Conservation (phyloP, 2,113 vertebrate genomes). For the Procavia capensis region DNA sequence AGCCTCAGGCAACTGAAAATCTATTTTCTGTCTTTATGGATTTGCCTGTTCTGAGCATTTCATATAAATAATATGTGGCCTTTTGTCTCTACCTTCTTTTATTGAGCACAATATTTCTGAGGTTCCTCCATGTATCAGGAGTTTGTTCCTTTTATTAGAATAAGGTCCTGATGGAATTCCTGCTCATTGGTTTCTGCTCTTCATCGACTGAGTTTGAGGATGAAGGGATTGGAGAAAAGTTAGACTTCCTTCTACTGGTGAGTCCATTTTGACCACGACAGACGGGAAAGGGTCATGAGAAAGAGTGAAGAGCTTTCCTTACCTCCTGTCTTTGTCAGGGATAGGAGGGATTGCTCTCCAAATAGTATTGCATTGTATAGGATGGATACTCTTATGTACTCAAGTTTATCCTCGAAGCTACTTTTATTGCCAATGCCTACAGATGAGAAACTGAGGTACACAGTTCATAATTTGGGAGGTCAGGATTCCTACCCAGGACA, state of each 20-base stretch:
- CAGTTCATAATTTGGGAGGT: neutral
- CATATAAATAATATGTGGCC: neutral
- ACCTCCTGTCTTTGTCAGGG: neutral
- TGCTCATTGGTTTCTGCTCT: neutral
- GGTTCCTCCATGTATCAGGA: neutral
- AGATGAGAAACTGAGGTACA: constrained; percentile 2
- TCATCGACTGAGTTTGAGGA: neutral
- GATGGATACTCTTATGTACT: too few relatives aligned
- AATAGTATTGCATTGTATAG: neutral
- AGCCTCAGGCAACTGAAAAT: neutral
- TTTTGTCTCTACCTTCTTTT: constrained; percentile 61
- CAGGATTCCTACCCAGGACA: neutral
- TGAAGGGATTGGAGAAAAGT: neutral
- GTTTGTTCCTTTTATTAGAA: constrained; percentile 49
- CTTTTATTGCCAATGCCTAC: neutral
- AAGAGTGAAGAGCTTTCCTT: constrained; percentile 1
- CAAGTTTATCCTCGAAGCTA: neutral
- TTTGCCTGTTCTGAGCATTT: neutral
- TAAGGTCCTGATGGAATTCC: neutral
- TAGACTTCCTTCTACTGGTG: neutral
- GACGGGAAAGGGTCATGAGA: neutral
- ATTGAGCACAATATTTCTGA: neutral
- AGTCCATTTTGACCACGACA: neutral
- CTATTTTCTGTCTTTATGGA: constrained; percentile 29
- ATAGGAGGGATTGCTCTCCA: neutral